Percentiles rank a stretch among this genome's conserved stretches.
Conservation (phyloP, 2,797 vertebrate species). For the Apodemus agrarius region DNA sequence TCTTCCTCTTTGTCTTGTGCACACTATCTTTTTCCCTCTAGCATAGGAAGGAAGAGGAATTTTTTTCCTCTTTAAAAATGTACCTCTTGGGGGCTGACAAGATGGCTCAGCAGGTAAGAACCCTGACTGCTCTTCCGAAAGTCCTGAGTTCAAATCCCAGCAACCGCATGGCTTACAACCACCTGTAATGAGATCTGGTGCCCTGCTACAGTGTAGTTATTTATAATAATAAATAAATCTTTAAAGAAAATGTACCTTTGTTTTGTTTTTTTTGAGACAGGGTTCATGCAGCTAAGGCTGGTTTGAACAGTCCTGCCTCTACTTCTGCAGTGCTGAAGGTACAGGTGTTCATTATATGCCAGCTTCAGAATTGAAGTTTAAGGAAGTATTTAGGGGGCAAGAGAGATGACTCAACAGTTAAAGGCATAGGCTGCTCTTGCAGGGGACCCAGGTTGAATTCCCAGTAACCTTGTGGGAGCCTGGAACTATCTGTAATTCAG, state of each 20-base stretch:
- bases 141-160: no score
- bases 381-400: not conserved
- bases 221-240: no score
- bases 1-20: not conserved
- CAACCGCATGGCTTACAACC: no score
- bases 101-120: no score
- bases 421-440: not conserved
- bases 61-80: not conserved
- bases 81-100: not conserved
- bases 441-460: not conserved
- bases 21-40: not conserved
- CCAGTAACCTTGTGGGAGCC: not conserved
- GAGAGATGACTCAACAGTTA: not conserved
- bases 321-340: not conserved
- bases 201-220: no score
- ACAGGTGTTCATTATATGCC: not conserved
- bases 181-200: no score
- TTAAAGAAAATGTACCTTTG: not conserved
- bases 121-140: no score
- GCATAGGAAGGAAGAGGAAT: not conserved
- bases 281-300: not conserved
- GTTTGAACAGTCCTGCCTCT: not conserved
- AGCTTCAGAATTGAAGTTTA: not conserved
- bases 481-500: not conserved
- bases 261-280: not conserved